A percentile compares a stretch with the other conserved stretches of the same genome.
Conservation (phyloP, 2,797 vertebrate genomes). For the Falco biarmicus region DNA sequence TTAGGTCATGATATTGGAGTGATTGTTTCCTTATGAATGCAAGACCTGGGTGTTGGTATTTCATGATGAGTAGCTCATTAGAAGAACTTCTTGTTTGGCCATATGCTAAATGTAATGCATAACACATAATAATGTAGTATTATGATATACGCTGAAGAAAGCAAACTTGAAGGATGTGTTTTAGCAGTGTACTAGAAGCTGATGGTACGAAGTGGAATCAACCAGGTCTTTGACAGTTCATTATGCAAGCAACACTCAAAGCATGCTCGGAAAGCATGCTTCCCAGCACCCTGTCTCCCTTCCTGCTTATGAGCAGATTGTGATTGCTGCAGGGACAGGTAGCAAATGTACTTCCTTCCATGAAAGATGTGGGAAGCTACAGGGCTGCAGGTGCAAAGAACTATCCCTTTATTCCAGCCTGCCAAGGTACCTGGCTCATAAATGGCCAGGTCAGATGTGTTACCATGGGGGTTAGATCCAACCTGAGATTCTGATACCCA, state of each 20-base stretch:
- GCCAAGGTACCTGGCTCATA: not conserved
- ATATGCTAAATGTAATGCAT: too few relatives aligned
- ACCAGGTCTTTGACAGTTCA: not conserved
- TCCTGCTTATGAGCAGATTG: not conserved
- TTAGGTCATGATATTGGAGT: not conserved
- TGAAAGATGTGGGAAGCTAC: not conserved
- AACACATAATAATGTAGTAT: not conserved
- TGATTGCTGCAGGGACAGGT: not conserved
- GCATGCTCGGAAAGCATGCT: not conserved
- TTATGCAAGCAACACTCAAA: not conserved
- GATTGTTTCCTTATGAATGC: not conserved
- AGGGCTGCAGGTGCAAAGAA: not conserved
- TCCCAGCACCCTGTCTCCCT: not conserved
- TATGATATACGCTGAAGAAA: not conserved
- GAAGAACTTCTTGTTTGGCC: not conserved
- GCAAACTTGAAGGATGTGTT: not conserved
- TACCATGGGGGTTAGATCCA: not conserved
- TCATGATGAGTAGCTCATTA: not conserved
- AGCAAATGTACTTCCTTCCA: not conserved
- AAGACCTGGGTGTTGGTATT: not conserved
- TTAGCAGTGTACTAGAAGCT: not conserved
- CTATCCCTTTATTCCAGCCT: not conserved
- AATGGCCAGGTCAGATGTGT: not conserved
- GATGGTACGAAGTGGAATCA: not conserved
- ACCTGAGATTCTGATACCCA: not conserved